Base-by-base conservation (phyloP, 2,797 vertebrate species). In the Eutrigla gurnardus region DNA sequence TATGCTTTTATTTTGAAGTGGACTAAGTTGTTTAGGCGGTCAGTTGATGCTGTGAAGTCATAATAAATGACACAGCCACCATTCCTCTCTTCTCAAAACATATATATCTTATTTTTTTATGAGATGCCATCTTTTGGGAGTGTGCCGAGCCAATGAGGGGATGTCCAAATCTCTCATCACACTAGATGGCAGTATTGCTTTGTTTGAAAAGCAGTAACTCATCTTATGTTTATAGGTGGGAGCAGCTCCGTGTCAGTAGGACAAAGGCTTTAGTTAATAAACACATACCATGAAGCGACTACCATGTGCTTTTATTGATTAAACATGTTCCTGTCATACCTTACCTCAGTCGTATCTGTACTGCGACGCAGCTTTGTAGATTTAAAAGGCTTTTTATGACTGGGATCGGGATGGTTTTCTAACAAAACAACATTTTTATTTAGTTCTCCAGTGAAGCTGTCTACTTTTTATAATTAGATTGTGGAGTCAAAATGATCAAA, bases 151-250 rank as follows among this genome's bases (percentile, higher is more conserved):
- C n/a, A 43, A 5, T 53, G 54, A 67, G 54, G n/a, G 58, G 2
- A 15, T 55, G 39, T 39, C 45, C 33, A 42, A 4, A 46, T 77
- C 15, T 60, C 42, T 53, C 42, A 5, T 25, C 33, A 50, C 92
- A 89, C 89, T 92, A 93, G 92, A 83, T 88, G 92, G 91, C 90
- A 91, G 67, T 87, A 68, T 90, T 90, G 88, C 43, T 75, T 81
- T 85, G 65, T 69, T 82, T 59, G 25, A 39, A 65, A 78, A 43
- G n/a, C 2, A 73, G 36, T 17, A 50, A 35, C 75, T 58, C 15
- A 60, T 1, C 25, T 12, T 15, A 2, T 13, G 37, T 37, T 57
- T 65, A 6, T 32, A 67, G n/a, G 9, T 72, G 25, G 39, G 58
- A 72, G 47, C 43, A 15, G 1, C 79, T 14, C 12, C 33, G 25